Conservation (phyloP, 2,797 vertebrate genomes). For the Bryconaethiops microstoma region DNA sequence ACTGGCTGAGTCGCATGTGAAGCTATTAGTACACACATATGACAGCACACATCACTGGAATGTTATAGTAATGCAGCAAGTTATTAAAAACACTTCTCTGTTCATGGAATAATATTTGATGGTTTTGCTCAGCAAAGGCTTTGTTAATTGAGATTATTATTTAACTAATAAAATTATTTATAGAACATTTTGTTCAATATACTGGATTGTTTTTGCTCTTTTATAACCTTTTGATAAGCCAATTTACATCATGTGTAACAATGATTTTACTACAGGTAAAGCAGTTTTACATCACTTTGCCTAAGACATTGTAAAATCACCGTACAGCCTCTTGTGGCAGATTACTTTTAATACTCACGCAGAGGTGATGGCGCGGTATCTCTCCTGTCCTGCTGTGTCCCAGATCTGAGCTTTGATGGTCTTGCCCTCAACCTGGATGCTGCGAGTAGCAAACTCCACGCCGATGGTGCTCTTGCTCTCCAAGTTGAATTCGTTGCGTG, state of each 20-base stretch:
- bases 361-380: slow-evolving; percentile 88
- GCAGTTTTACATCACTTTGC: neutral
- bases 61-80: neutral
- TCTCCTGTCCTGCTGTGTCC: slow-evolving; percentile 86
- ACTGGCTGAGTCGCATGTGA: no score
- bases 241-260: neutral
- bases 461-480: slow-evolving; percentile 92
- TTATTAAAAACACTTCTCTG: neutral
- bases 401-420: slow-evolving; percentile 89
- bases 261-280: neutral
- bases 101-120: neutral
- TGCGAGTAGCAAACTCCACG: slow-evolving; percentile 89
- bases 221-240: neutral
- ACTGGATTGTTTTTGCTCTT: neutral
- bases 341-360: slow-evolving; percentile 75
- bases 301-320: neutral
- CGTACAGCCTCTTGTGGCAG: neutral
- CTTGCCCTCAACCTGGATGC: slow-evolving; percentile 88
- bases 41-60: neutral
- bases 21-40: neutral
- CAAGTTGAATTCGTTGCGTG: slow-evolving; percentile 89
- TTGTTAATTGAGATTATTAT: neutral
- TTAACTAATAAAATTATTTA: neutral
- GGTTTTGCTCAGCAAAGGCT: no score
- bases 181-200: neutral